Conservation (phyloP, 2,797 vertebrate species). For the Epinephelus malabaricus region DNA sequence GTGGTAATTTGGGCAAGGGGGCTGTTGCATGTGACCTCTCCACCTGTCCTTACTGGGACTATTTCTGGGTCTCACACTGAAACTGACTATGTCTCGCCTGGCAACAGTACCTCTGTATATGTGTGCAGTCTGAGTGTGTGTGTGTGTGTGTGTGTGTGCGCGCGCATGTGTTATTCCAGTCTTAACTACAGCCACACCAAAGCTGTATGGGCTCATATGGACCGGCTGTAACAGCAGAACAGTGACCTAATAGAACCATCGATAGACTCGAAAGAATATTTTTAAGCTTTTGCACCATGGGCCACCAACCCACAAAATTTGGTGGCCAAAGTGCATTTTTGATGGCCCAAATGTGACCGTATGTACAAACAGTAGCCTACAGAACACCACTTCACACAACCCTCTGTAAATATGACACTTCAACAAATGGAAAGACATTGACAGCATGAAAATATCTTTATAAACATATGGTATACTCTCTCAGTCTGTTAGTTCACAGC, state of each 20-base stretch:
- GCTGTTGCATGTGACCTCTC: constrained; percentile 58
- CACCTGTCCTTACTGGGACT: constrained; percentile 72
- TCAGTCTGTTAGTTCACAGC: too few relatives aligned
- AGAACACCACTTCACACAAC: too few relatives aligned
- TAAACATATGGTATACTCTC: too few relatives aligned
- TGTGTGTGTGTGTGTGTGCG: neutral
- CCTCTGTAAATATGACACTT: too few relatives aligned
- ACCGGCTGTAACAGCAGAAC: constrained; percentile 35
- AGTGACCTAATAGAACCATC: constrained; percentile 24
- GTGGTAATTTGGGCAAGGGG: constrained; percentile 52
- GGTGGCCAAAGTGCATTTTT: too few relatives aligned
- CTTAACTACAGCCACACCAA: constrained; percentile 27
- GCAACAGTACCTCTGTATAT: constrained; percentile 60
- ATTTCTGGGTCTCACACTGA: constrained; percentile 68
- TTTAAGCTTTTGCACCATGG: too few relatives aligned
- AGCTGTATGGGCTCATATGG: constrained; percentile 42
- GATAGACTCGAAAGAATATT: too few relatives aligned
- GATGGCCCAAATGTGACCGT: too few relatives aligned
- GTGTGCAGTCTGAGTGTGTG: neutral
- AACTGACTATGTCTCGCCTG: constrained; percentile 68
- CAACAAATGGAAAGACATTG: too few relatives aligned
- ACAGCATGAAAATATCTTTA: too few relatives aligned
- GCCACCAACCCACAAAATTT: too few relatives aligned
- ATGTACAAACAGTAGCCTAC: too few relatives aligned
- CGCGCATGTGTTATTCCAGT: constrained; percentile 20